phyloP scores from a whole-genome alignment of 2,797 vertebrate species.

The Graptemys geographica region DNA sequence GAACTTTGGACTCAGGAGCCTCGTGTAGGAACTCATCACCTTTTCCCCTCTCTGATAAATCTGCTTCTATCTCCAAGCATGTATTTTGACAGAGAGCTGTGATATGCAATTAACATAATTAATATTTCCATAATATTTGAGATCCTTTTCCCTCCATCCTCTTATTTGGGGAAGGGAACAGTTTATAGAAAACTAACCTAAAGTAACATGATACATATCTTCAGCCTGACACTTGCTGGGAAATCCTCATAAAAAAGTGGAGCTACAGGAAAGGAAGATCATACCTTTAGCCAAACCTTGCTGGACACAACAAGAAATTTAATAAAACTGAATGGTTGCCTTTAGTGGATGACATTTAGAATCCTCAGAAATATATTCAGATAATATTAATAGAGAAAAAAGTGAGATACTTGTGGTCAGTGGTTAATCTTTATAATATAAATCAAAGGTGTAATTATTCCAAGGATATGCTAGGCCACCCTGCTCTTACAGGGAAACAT shows the following conservation, averaged over 20 bases:
- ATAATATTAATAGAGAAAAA: background rate
- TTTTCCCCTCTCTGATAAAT: conserved; percentile 4
- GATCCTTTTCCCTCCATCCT: background rate
- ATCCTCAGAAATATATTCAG: background rate
- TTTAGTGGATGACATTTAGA: background rate
- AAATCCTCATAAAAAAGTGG: background rate
- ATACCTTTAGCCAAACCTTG: background rate
- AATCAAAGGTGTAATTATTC: background rate
- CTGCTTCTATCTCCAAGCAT: too few relatives aligned
- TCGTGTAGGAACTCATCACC: background rate
- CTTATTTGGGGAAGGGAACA: background rate
- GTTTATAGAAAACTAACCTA: background rate
- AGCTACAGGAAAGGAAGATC: background rate
- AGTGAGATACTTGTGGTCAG: accelerated
- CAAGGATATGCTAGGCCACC: accelerated
- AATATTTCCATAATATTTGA: background rate
- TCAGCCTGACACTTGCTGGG: background rate
- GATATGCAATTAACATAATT: background rate
- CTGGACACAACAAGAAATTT: background rate
- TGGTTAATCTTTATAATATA: accelerated
- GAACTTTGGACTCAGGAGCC: background rate
- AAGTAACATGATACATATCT: accelerated
- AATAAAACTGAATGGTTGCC: background rate
- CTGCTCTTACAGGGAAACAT: background rate
- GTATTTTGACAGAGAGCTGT: background rate